Conservation (phyloP, 1,140 invertebrate species). For the Portunus trituberculatus region DNA sequence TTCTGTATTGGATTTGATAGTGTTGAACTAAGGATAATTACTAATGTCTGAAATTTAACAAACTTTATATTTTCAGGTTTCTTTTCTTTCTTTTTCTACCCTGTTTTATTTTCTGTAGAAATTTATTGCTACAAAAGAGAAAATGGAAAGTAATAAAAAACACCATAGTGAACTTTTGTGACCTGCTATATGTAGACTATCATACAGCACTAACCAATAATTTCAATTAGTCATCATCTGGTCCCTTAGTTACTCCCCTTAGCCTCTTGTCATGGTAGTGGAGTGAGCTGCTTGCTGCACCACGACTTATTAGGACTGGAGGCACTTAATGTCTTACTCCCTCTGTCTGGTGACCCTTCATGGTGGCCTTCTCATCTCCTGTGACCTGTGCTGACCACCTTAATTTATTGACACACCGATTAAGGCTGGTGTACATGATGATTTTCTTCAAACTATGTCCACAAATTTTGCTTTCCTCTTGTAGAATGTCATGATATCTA, state of each 20-base stretch:
- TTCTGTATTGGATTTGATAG: too few species aligned
- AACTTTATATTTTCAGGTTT: background rate
- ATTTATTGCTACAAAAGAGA: background rate
- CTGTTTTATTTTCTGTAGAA: background rate
- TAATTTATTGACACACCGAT: background rate
- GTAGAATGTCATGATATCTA: too few species aligned
- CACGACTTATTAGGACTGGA: background rate
- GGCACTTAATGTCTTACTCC: background rate
- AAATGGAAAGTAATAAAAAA: background rate
- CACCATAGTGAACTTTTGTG: conserved; percentile 1
- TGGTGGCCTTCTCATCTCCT: background rate
- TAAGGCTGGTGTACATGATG: background rate
- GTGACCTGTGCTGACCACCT: conserved; percentile 18
- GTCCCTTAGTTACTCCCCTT: background rate
- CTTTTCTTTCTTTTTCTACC: background rate
- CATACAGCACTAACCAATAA: background rate
- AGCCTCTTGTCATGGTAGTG: background rate
- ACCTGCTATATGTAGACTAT: background rate
- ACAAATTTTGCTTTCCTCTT: too few species aligned
- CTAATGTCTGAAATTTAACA: background rate
- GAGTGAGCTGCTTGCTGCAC: background rate
- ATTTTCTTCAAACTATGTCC: background rate
- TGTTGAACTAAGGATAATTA: too few species aligned
- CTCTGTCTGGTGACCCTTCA: background rate
- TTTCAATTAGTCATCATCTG: background rate